Evolutionary conservation across 2,888 invertebrate genomes (phyloP).

Genomic region (Drosophila tripunctata): DNA sequence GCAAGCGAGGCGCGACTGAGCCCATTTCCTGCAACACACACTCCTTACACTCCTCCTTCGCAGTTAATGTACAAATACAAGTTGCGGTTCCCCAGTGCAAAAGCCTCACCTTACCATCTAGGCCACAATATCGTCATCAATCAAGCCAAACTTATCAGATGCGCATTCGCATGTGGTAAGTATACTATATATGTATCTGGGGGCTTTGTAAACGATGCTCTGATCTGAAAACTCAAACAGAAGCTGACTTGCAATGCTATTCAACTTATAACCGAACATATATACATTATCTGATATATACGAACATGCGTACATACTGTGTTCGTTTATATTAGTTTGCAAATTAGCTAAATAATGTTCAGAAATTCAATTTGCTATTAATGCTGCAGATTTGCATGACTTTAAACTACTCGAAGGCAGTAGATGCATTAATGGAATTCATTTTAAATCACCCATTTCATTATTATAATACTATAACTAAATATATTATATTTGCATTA

Average conservation of each 20-base stretch:
- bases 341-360: conserved; percentile 8
- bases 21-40: conserved; percentile 35
- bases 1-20: conserved; percentile 50
- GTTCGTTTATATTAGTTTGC: not conserved
- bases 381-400: not conserved
- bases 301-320: not conserved
- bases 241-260: conserved; percentile 12
- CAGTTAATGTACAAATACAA: conserved; percentile 29
- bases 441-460: no score
- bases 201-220: conserved; percentile 51
- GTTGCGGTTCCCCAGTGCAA: conserved; percentile 20
- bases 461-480: no score
- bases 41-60: not conserved
- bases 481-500: not conserved
- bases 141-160: conserved; percentile 69
- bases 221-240: conserved; percentile 45
- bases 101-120: conserved; percentile 31
- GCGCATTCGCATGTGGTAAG: conserved; percentile 59
- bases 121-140: conserved; percentile 70
- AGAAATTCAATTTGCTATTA: not conserved
- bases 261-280: not conserved
- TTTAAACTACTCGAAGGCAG: no score
- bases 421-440: no score
- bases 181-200: conserved; percentile 14
- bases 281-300: not conserved